phyloP scores from a whole-genome alignment of 2,888 invertebrate species.

The Hydrotaea cyrtoneurina region DNA sequence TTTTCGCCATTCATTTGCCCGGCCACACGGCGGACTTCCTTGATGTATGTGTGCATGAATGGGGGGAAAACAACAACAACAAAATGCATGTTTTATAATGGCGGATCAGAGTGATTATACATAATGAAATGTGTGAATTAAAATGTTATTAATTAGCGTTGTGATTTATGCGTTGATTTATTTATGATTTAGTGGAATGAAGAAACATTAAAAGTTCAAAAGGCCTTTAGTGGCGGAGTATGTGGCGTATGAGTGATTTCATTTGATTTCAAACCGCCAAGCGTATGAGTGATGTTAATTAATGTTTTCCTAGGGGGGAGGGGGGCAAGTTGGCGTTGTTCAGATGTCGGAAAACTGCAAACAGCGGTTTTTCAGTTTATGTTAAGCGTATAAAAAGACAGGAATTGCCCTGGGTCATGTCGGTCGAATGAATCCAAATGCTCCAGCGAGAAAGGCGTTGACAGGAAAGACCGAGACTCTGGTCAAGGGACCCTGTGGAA shows the following conservation, averaged over 20 bases:
- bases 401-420: no score
- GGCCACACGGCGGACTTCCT: not conserved
- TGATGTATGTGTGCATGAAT: not conserved
- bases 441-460: no score
- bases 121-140: slow-evolving; percentile 39
- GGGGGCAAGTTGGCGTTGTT: no score
- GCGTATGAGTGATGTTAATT: slow-evolving; percentile 29
- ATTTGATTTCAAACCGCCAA: not conserved
- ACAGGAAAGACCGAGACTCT: no score
- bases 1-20: slow-evolving; percentile 22
- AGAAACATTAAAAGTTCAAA: not conserved
- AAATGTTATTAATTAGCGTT: slow-evolving; percentile 36
- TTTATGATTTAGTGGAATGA: slow-evolving; percentile 16
- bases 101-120: slow-evolving; percentile 14
- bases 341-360: no score
- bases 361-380: no score
- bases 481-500: no score
- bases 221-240: not conserved
- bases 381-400: no score
- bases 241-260: not conserved
- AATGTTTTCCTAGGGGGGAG: no score
- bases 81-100: slow-evolving; percentile 23
- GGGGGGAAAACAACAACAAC: not conserved
- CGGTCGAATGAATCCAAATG: no score
- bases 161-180: slow-evolving; percentile 32